phyloP scores from a whole-genome alignment of 2,113 vertebrate genomes.

The Leucoraja erinaceus region DNA sequence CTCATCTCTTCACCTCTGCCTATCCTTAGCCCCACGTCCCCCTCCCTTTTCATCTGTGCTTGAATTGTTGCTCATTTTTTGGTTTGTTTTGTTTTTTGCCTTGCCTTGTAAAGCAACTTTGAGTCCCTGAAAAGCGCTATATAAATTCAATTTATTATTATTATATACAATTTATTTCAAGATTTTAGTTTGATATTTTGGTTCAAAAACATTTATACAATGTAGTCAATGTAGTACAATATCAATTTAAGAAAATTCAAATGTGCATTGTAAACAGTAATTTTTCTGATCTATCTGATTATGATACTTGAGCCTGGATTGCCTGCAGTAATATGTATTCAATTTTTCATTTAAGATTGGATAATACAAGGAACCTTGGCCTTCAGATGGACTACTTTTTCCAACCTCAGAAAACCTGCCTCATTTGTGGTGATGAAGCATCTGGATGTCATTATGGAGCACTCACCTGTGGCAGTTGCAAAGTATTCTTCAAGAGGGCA shows the following conservation, averaged over 20 bases:
- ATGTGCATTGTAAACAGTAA: background rate
- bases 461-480: slow-evolving; percentile 96
- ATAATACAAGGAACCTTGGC: slow-evolving; percentile 72
- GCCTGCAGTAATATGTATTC: slow-evolving; percentile 39
- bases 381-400: slow-evolving; percentile 95
- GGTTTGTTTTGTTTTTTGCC: no score
- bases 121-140: no score
- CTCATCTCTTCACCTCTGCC: no score
- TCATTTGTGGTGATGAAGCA: slow-evolving; percentile 94
- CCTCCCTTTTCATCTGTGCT: no score
- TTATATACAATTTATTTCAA: background rate
- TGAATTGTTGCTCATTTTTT: no score
- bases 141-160: no score
- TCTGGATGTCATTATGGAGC: slow-evolving; percentile 96
- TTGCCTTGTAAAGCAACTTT: no score
- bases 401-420: slow-evolving; percentile 86
- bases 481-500: slow-evolving; percentile 97
- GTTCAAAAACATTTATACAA: background rate
- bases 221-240: background rate
- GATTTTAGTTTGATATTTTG: background rate
- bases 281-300: background rate
- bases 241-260: background rate
- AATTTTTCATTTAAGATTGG: slow-evolving; percentile 61
- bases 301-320: background rate
- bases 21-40: no score